These are phyloP conservation scores for Phortica magna DNA, from an alignment of 2,888 invertebrate genomes.

Conservation along the genomic window DNA sequence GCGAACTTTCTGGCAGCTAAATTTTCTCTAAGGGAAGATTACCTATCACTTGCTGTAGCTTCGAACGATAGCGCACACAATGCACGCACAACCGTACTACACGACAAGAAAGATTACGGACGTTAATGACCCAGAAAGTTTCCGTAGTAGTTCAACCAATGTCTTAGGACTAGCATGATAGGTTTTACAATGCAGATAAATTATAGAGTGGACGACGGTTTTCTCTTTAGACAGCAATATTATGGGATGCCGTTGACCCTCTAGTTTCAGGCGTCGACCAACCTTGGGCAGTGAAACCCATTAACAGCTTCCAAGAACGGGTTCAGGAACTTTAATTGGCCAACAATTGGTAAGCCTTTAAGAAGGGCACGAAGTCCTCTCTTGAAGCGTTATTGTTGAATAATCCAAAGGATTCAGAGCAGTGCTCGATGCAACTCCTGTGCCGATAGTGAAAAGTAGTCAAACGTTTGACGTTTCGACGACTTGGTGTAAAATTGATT, in stretches of 20 bases:
- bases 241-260: conserved; percentile 6
- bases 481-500: conserved; percentile 34
- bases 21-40: no score
- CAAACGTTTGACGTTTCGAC: conserved; percentile 29
- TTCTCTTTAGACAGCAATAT: background rate
- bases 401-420: conserved; percentile 32
- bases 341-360: background rate
- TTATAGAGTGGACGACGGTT: background rate
- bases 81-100: conserved; percentile 5
- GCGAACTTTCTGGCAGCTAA: background rate
- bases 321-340: background rate
- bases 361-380: background rate
- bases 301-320: background rate
- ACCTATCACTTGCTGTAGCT: conserved; percentile 12
- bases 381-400: conserved; percentile 33
- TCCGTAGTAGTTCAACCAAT: conserved; percentile 26
- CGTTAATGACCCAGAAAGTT: background rate
- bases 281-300: background rate
- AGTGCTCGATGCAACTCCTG: conserved; percentile 1
- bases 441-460: conserved; percentile 28
- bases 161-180: conserved; percentile 41
- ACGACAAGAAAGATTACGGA: background rate
- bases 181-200: conserved; percentile 18
- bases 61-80: conserved; percentile 13
- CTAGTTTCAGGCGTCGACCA: background rate